phyloP scores from a whole-genome alignment of 2,113 vertebrate species.

The Paramisgurnus dabryanus region DNA sequence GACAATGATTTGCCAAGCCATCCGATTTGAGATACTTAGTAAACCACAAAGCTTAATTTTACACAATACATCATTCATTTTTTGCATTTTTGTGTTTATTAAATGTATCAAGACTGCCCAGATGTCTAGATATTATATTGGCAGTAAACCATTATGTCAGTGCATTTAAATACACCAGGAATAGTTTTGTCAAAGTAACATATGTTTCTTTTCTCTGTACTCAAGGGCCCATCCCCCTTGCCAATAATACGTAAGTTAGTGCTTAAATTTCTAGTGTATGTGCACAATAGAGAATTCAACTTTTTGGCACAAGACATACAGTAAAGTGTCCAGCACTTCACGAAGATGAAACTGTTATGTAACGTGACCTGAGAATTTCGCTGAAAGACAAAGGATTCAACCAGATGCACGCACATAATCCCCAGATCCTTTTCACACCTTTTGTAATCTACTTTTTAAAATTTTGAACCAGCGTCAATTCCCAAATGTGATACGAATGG shows the following conservation, averaged over 20 bases:
- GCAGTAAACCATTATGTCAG: constrained; percentile 33
- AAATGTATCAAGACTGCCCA: not conserved
- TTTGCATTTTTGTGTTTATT: too few species aligned
- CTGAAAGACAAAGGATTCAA: not conserved
- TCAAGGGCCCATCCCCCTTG: constrained; percentile 18
- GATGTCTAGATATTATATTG: constrained; percentile 11
- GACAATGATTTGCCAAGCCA: constrained; percentile 4
- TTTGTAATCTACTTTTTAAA: not conserved
- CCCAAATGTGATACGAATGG: constrained; percentile 55
- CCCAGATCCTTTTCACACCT: not conserved
- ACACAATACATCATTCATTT: not conserved
- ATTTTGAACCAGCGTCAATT: constrained; percentile 27
- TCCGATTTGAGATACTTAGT: not conserved
- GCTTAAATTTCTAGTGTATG: not conserved
- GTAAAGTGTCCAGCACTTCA: not conserved
- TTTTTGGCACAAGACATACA: constrained; percentile 2
- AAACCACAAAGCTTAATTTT: constrained; percentile 2
- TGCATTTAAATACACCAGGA: constrained; percentile 39
- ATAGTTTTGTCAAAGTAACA: constrained; percentile 45
- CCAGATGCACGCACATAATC: not conserved
- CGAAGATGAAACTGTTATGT: constrained; percentile 24
- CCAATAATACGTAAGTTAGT: not conserved
- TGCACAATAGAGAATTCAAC: constrained; percentile 22
- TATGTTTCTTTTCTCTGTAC: constrained; percentile 46
- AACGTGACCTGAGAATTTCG: constrained; percentile 25